Evolutionary conservation across 1,140 invertebrate genomes (phyloP).

Genomic region (Ostrea edulis): DNA sequence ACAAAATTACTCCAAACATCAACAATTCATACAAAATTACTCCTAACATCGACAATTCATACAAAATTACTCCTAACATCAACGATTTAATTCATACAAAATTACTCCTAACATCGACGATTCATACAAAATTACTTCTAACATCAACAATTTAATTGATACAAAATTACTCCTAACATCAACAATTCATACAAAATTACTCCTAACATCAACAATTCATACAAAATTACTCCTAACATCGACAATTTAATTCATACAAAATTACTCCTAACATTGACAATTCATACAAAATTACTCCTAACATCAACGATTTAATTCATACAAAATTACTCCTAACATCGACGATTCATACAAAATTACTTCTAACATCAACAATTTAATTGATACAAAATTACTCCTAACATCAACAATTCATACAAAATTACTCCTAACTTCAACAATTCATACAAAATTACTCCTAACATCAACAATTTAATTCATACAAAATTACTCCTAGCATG

Average conservation of each 20-base stretch:
- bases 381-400: neutral
- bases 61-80: neutral
- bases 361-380: no score
- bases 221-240: neutral
- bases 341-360: neutral
- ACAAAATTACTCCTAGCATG: neutral
- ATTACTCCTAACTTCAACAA: no score
- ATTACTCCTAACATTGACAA: no score
- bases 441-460: neutral
- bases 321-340: neutral
- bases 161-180: neutral
- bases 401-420: no score
- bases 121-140: neutral
- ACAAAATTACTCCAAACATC: neutral
- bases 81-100: no score
- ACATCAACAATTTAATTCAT: no score
- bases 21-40: neutral
- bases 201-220: no score
- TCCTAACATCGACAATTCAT: no score
- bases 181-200: neutral
- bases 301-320: no score
- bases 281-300: neutral
- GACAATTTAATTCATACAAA: no score
- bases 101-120: no score
- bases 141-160: no score